Base-by-base conservation (phyloP, 2,888 invertebrate species). In the Nomada lathburiana region DNA sequence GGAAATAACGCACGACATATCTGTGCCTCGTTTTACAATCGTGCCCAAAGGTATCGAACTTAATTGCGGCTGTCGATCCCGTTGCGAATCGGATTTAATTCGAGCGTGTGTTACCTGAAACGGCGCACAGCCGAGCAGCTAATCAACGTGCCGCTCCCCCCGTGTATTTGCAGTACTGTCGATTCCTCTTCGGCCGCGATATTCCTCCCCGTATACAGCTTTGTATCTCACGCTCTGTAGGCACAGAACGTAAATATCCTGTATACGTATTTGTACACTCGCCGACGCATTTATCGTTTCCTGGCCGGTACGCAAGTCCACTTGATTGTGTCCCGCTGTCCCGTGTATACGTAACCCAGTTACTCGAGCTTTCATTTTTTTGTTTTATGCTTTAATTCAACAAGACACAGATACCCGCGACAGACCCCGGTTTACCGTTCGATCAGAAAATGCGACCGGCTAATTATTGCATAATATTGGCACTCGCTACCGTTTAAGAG, bases 81-180 rank as follows among this genome's bases (percentile, higher is more conserved):
- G 44, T 13, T 18, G 53, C 86, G 80, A 88, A 89, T 90, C 86
- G 87, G 84, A 90, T 91, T 90, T 88, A 89, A 89, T 88, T 88
- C 79, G 82, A 82, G 81, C 75, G 83, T 80, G 85, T 84, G 88
- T 84, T 81, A 90, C 75, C 86, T 80, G 84, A 84, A 83, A 74
- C 80, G 87, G 76, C 86, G 87, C 86, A 86, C 88, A 87, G 90
- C 88, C 89, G 91, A 91, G 85, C 88, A 89, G 89, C 91, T 92
- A 92, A 92, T 92, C 91, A 92, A 91, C 90, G 89, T 72, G 84
- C 76, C 78, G 82, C 87, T 78, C 83, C 85, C 80, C 82, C 74
- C 74, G 80, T 88, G 87, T 91, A 89, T 91, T 91, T 90, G 88
- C 91, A 83, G 81, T 86, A 70, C 81, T 86, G 86, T 86, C 88